Percentiles rank a stretch among this genome's conserved stretches.
Conservation (phyloP, 2,888 invertebrate genomes). For the Epinotia brunnichana region DNA sequence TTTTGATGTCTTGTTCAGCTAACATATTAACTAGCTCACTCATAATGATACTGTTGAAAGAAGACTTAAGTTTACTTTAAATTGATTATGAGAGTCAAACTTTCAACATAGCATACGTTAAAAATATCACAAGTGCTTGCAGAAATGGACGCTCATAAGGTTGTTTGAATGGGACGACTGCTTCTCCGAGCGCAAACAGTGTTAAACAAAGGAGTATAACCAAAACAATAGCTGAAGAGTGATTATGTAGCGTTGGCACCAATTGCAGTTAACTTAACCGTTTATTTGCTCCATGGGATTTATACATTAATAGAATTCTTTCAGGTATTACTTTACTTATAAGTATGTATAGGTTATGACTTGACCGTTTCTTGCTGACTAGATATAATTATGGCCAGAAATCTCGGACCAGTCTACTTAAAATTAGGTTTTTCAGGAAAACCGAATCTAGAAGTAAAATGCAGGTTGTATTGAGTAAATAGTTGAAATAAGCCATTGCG, state of each 20-base stretch:
- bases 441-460: no score
- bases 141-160: background rate
- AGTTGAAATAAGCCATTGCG: no score
- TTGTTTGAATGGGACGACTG: background rate
- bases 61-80: background rate
- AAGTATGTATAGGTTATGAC: no score
- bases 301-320: no score
- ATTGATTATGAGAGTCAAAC: background rate
- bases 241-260: background rate
- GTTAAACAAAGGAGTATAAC: background rate
- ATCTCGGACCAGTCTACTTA: no score
- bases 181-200: background rate
- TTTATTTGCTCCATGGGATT: no score
- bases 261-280: no score
- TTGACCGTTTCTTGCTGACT: no score
- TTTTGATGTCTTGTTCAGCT: slow-evolving; percentile 1
- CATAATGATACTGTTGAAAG: background rate
- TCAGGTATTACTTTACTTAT: no score
- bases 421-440: no score
- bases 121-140: background rate
- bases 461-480: no score
- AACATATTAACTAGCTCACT: background rate
- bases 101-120: background rate
- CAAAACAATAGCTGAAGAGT: background rate
- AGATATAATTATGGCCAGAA: no score